Percentiles rank a stretch among this genome's conserved stretches.
Evolutionary conservation across 2,888 invertebrate genomes (phyloP).

Genomic region (Nowickia ferox): DNA sequence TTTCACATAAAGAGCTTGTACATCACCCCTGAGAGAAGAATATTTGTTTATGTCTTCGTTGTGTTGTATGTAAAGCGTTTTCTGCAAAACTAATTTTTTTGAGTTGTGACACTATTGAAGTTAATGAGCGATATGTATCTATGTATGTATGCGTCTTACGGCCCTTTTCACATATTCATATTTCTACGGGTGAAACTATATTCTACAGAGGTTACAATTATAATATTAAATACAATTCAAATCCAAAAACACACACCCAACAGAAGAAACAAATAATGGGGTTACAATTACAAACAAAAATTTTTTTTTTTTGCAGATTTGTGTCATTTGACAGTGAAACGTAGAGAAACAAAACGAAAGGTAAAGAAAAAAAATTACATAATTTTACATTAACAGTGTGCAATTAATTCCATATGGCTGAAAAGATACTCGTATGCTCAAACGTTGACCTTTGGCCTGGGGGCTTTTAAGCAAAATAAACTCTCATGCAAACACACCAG

Average conservation of each 20-base stretch:
- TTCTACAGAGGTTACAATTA: conserved; percentile 24
- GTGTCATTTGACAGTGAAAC: conserved; percentile 58
- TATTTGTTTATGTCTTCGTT: too few relatives aligned
- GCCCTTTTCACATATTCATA: too few relatives aligned
- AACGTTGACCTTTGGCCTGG: conserved; percentile 63
- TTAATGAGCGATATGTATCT: background rate
- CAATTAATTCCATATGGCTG: conserved; percentile 64
- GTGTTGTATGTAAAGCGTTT: too few relatives aligned
- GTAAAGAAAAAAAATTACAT: conserved; percentile 10
- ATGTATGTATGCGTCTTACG: too few relatives aligned
- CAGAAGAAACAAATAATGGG: conserved; percentile 48
- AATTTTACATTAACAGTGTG: conserved; percentile 27
- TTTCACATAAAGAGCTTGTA: too few relatives aligned
- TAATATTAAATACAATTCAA: conserved; percentile 43
- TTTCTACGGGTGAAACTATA: background rate
- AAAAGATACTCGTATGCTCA: conserved; percentile 31
- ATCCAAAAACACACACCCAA: background rate
- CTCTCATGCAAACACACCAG: conserved; percentile 12
- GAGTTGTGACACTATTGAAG: background rate
- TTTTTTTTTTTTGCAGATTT: conserved; percentile 4
- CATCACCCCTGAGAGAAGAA: too few relatives aligned
- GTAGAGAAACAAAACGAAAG: background rate
- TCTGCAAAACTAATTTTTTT: too few relatives aligned
- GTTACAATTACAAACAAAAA: conserved; percentile 53
- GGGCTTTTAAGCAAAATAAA: conserved; percentile 21